Percentiles rank a stretch among this genome's conserved stretches.
phyloP scores from a whole-genome alignment of 2,113 vertebrate genomes.

The Callorhinus ursinus region DNA sequence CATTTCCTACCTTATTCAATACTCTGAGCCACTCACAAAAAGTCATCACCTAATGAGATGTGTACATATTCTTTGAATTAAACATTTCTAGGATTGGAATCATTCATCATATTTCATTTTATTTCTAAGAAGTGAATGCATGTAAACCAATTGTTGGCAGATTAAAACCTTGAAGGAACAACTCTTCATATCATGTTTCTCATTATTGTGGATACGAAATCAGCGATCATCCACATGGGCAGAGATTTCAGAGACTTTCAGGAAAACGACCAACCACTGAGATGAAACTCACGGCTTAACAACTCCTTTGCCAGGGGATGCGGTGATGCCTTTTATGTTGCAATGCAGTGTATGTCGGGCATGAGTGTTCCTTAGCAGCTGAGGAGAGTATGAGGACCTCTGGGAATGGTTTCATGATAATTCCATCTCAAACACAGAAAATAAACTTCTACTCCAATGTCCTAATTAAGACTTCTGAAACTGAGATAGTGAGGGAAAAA shows the following conservation, averaged over 20 bases:
- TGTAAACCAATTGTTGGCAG: background rate
- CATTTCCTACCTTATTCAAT: background rate
- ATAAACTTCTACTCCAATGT: background rate
- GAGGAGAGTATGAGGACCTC: background rate
- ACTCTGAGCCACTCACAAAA: background rate
- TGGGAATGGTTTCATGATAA: constrained; percentile 33
- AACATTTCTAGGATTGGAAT: background rate
- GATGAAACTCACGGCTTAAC: background rate
- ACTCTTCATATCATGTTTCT: background rate
- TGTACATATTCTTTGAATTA: background rate
- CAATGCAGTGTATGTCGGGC: background rate
- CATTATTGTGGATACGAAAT: background rate
- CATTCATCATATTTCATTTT: background rate
- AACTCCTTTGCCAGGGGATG: background rate
- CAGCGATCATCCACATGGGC: background rate
- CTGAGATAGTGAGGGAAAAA: constrained; percentile 33
- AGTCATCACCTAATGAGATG: background rate
- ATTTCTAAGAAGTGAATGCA: background rate
- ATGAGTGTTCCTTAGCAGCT: background rate
- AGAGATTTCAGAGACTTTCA: background rate
- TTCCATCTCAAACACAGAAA: constrained; percentile 50
- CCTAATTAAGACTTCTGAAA: constrained; percentile 57
- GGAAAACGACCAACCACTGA: background rate
- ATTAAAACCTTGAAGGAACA: background rate
- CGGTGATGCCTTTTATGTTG: background rate